Evolutionary conservation across 2,888 invertebrate genomes (phyloP), one percentile per base, ranked within the genome.

Genomic region (Chymomyza procnemis): DNA sequence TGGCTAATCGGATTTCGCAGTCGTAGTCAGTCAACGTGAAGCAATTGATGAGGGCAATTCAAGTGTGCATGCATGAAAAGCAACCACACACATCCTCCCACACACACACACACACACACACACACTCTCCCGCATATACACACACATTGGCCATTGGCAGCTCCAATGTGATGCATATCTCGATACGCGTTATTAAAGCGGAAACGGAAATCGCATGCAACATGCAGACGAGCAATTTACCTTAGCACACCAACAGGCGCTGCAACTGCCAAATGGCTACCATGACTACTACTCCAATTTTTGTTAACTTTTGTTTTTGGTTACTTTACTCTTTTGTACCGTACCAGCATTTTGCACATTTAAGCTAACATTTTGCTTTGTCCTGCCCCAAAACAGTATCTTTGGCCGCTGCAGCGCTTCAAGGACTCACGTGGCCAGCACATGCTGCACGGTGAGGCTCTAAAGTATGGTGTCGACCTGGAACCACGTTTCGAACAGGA

Each of bases 321-420:
- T 12, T 41, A 9, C 34, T 5, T 8, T 14, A 14, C 16, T 50
- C 16, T 16, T 50, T 50, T 18, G 8, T 16, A 50, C 14, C 16
- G 3, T 9, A 16, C 6, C n/a, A 19, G 6, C 30, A n/a, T 56
- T 21, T 14, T 34, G 9, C 6, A 54, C 54, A 12, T 21, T 54
- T 54, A 54, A 54, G 19, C 22, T 50, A 50, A 50, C 18, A 22
- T 54, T 26, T 56, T 56, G 14, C n/a, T 8, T 69, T 59, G 46
- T 68, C 47, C 61, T 34, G n/a, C 16, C 21, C 46, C 47, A 78
- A 74, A n/a, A 71, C 93, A 96, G 96, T 93, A 93, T 91, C 94
- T 96, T 90, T 96, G 95, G 95, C 95, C 95, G 87, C 95, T 96
- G 90, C 96, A 96, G 94, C 93, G 93, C 55, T 93, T 93, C 80